phyloP scores from a whole-genome alignment of 2,888 invertebrate genomes.

The Carabus problematicus region DNA sequence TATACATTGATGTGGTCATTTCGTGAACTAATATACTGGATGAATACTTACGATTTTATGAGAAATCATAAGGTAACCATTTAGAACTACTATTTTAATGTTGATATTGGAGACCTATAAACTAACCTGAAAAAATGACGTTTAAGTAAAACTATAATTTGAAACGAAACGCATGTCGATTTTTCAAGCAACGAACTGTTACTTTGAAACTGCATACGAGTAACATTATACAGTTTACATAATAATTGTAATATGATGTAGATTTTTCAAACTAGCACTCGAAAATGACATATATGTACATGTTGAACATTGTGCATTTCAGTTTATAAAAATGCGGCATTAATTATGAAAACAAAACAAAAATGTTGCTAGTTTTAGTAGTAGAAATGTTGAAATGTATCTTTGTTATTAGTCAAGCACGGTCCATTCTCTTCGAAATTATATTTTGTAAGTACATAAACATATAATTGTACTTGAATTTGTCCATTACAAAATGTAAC shows the following conservation, averaged over 20 bases:
- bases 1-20: neutral
- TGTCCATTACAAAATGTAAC: too few species aligned
- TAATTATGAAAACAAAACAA: slow-evolving; percentile 1
- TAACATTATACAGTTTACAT: slow-evolving; percentile 14
- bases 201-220: slow-evolving; percentile 17
- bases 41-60: slow-evolving; percentile 1
- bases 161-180: slow-evolving; percentile 16
- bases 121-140: neutral
- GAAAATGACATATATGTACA: slow-evolving; percentile 11
- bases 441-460: slow-evolving; percentile 2
- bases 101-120: neutral
- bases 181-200: slow-evolving; percentile 18
- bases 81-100: neutral
- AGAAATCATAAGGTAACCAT: neutral
- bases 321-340: neutral
- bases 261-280: slow-evolving; percentile 21
- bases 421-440: slow-evolving; percentile 7
- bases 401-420: slow-evolving; percentile 23
- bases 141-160: neutral
- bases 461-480: neutral
- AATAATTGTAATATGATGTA: neutral
- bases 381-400: slow-evolving; percentile 18
- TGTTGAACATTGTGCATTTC: slow-evolving; percentile 6
- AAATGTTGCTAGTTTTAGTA: slow-evolving; percentile 22
- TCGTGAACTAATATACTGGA: neutral